These are phyloP conservation scores for Lithobates pipiens DNA, from an alignment of 2,797 vertebrate genomes.

Conservation along the genomic window DNA sequence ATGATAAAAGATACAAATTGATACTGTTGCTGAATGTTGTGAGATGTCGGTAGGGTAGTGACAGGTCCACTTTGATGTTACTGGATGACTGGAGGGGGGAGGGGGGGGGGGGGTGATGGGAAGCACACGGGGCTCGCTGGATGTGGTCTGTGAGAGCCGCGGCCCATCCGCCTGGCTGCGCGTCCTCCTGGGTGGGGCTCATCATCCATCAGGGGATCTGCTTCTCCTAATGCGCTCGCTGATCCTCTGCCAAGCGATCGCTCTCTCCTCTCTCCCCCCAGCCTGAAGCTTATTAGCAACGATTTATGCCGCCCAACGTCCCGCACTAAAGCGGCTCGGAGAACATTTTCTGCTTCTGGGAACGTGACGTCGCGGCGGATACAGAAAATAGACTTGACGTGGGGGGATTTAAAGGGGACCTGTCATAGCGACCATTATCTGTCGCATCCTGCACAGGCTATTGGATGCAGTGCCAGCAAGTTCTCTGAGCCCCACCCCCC, in stretches of 20 bases:
- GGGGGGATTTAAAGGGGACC: neutral
- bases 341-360: constrained; percentile 12
- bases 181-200: constrained; percentile 24
- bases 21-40: too few relatives aligned
- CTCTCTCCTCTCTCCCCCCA: constrained; percentile 7
- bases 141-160: neutral
- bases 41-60: too few relatives aligned
- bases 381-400: neutral
- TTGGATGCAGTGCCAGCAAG: too few relatives aligned
- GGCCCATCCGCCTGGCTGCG: constrained; percentile 13
- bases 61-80: neutral
- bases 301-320: constrained; percentile 24
- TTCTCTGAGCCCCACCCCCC: too few relatives aligned
- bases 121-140: neutral
- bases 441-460: too few relatives aligned
- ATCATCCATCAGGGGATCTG: neutral
- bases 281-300: constrained; percentile 39
- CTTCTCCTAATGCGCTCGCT: constrained; percentile 24
- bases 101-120: neutral
- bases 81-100: neutral
- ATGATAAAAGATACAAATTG: too few relatives aligned
- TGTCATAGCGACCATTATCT: neutral
- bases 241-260: constrained; percentile 26
- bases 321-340: neutral
- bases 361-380: neutral